These are phyloP conservation scores for Phthorimaea operculella DNA, from an alignment of 1,140 invertebrate genomes.

Conservation along the genomic window DNA sequence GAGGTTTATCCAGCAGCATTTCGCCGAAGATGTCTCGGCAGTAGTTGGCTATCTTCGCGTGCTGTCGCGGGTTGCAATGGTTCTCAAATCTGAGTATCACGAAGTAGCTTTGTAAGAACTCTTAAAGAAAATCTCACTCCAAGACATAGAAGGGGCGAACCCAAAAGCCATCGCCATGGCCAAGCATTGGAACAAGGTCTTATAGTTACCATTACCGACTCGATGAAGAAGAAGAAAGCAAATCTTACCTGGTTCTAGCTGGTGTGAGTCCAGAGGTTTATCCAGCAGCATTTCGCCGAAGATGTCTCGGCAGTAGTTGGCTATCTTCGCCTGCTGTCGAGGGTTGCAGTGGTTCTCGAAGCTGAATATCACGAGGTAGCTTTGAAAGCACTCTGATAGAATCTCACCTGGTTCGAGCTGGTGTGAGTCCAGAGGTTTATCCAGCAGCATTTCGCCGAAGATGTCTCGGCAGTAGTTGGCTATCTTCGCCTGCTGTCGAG, in stretches of 20 bases:
- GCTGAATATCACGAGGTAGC: constrained; percentile 94
- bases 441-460: constrained; percentile 95
- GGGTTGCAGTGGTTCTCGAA: constrained; percentile 99
- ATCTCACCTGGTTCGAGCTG: constrained; percentile 75
- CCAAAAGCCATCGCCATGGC: no score
- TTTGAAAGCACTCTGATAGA: constrained; percentile 90
- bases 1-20: constrained; percentile 89
- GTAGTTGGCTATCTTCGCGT: constrained; percentile 98
- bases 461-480: constrained; percentile 95
- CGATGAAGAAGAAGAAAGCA: no score
- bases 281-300: constrained; percentile 97
- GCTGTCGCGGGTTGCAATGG: constrained; percentile 94
- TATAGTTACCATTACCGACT: no score
- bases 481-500: constrained; percentile 96
- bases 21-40: constrained; percentile 96
- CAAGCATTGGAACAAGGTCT: no score
- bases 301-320: constrained; percentile 93
- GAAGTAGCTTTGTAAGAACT: no score
- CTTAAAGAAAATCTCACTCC: no score
- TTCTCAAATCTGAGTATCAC: constrained; percentile 97
- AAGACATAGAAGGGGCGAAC: no score
- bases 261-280: constrained; percentile 86
- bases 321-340: constrained; percentile 96
- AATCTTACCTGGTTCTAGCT: constrained; percentile 79
- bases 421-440: constrained; percentile 86